Base-by-base conservation (phyloP, 64 coral and sea anemone genomes). In the Pocillopora verrucosa region DNA sequence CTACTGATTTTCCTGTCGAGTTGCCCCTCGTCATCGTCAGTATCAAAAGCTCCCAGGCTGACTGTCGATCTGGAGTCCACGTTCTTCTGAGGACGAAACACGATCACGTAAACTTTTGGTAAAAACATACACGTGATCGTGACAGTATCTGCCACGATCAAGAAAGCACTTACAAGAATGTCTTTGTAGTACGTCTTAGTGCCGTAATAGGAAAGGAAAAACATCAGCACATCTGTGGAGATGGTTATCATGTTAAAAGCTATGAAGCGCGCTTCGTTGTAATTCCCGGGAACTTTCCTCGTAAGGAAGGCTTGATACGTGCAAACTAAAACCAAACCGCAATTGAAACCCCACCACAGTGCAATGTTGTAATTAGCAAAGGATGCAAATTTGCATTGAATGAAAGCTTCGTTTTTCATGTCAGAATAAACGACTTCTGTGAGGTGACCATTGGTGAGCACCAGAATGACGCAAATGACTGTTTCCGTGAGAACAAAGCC, bases 211-310 rank as follows among this genome's bases (percentile, higher is more conserved):
- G 93, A 92, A 11, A 98, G 67, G 79, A 98, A 92, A 78, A 95
- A 95, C 37, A 95, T 88, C 17, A 95, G 25, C 34, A 98, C 77
- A 10, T 94, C 93, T 9, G 89, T 95, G 0, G 96, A 88, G 22
- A 98, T 95, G 0, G 93, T 98, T 37, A 98, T 92, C 93, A 95
- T 98, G 57, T 92, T 98, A n/a, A 98, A 93, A 4, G 96, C 93
- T 60, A 98, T 98, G 13, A 93, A 95, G 37, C 93, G 93, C 4
- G 93, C 96, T 84, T 98, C 93, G 84, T 98, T 98, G 63, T 93
- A 87, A n/a, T 94, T 98, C 4, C 93, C 96, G 0, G 96, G 96
- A 0, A 98, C 92, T 56, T 98, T 98, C 25, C 96, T 89, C 1
- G 93, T 94, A 0, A 93, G 76, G 16, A 95, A 91, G 1, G 96